Base-by-base conservation (phyloP, 2,113 vertebrate genomes). In the Prionailurus viverrinus region DNA sequence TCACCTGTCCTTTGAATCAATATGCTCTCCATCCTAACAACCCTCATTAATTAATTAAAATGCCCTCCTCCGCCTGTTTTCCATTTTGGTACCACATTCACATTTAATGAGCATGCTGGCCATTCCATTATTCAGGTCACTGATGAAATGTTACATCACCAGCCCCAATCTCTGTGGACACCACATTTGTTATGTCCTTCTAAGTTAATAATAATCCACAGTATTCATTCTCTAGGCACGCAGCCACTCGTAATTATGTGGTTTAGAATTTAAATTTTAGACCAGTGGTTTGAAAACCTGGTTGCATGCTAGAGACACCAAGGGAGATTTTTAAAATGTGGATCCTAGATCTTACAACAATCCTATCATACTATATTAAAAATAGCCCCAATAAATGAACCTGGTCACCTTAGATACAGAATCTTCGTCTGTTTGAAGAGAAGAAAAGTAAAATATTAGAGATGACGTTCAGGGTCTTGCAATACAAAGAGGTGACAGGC, bases 191-290 rank as follows among this genome's bases (percentile, higher is more conserved):
- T 79, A 18, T 53, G 80, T 65, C 90, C 55, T 94, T 73, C 48
- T 69, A 58, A 74, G 86, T 96, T 96, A 96, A 89, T 97, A 55
- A 94, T 89, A 86, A 92, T 45, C 55, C 39, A 25, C 10, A 19
- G 53, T 58, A n/a, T 11, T 92, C 74, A 29, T 48, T 79, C 88
- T 94, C 73, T n/a, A 73, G 90, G 69, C 76, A 89, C 23, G 65
- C 1, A 29, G 83, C 39, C 80, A 85, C 80, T 85, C 16, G 0
- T 97, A 90, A 97, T 97, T 96, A 96, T 81, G 88, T 92, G 94
- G 81, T 55, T 94, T 81, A 89, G 76, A 94, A 85, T 88, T 89
- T 94, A 97, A 96, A 96, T 96, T 97, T 94, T 88, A 97, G 92
- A 91, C 58, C 39, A 51, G 69, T 95, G 61, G 80, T 92, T 95